Evolutionary conservation across 2,888 invertebrate species (phyloP), one percentile per base, ranked within the genome.

Genomic region (Caenorhabditis auriculariae): DNA sequence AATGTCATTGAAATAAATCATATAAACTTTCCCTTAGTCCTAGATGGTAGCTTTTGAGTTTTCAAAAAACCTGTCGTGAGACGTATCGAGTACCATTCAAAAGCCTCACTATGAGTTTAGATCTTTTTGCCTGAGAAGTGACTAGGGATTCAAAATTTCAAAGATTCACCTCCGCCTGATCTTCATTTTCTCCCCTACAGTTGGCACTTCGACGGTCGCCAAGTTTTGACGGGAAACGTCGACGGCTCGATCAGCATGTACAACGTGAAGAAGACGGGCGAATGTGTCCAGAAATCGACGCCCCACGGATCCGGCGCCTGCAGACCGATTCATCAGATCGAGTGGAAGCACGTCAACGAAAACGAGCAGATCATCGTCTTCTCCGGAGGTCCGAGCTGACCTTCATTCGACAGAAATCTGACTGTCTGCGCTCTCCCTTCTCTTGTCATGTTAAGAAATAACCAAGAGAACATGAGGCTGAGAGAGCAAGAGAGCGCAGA

Each of bases 151-250:
- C 9, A n/a, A 35, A 35, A 12, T 9, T 35, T 35, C 12, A 35
- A n/a, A n/a, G 35, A 35, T 35, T 35, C 35, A 35, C 9, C 12
- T 9, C 35, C 9, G 9, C n/a, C n/a, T 12, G 12, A 35, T 9
- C n/a, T n/a, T n/a, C n/a, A 24, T 44, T 9, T 24, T 24, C 15
- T 44, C 50, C 23, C 15, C 45, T 52, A 1, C 45, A 68, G 91
- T 66, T 98, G 98, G 98, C 93, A 95, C 84, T 89, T 91, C 85
- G 96, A 98, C 85, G 98, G 95, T 71, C 93, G 93, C 85, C 90
- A 91, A 84, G 91, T 99, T 83, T 91, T 98, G 89, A 91, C 92
- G 61, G 85, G 85, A 78, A 96, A 98, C 84, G 88, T 88, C 39
- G 95, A 98, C 85, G 98, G 98, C 64, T 93, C 92, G 59, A 87